Evolutionary conservation across 2,797 vertebrate species (phyloP).

Genomic region (Smutsia gigantea): DNA sequence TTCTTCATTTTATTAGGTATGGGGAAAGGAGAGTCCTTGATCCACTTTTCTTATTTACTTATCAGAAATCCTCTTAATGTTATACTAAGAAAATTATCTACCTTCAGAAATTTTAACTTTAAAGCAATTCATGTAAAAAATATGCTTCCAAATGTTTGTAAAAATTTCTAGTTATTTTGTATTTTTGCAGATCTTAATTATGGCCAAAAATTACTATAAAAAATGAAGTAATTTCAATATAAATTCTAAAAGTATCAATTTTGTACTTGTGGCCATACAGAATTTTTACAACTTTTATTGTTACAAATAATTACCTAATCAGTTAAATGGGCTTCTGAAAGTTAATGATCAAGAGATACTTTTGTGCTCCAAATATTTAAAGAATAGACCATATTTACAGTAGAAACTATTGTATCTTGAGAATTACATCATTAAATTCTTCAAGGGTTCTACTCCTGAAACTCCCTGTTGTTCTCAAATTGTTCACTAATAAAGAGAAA

Average conservation of each 20-base stretch:
- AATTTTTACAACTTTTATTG: background rate
- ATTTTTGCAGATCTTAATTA: background rate
- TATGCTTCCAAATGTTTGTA: background rate
- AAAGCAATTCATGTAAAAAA: background rate
- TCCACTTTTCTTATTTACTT: background rate
- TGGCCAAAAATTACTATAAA: background rate
- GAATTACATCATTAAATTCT: background rate
- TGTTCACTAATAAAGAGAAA: background rate
- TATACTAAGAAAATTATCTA: background rate
- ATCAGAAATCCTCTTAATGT: background rate
- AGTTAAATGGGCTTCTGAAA: background rate
- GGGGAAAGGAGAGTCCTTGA: background rate
- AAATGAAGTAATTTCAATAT: background rate
- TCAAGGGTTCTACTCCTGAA: background rate
- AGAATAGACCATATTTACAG: background rate
- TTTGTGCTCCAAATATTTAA: background rate
- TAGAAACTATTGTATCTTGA: slow-evolving; percentile 6
- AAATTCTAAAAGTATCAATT: background rate
- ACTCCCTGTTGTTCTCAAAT: background rate
- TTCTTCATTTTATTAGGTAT: background rate
- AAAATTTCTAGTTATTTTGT: background rate
- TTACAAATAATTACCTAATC: background rate
- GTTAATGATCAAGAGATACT: background rate
- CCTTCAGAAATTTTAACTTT: background rate
- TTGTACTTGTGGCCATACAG: background rate